Evolutionary conservation across 2,113 vertebrate species (phyloP), one percentile per base, ranked within the genome.

Genomic region (Orycteropus afer): DNA sequence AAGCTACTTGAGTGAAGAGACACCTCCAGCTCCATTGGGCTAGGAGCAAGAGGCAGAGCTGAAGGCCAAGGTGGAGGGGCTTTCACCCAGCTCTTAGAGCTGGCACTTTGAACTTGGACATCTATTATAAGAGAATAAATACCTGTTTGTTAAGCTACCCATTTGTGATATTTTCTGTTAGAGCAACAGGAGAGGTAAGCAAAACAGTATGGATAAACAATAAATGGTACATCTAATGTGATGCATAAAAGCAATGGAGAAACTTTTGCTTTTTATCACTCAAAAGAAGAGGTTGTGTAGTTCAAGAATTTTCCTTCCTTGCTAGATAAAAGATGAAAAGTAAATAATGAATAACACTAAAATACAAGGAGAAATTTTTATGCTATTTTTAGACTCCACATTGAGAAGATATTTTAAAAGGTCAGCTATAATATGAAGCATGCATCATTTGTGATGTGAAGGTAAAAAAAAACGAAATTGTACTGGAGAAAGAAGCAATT

Each of bases 321-420:
- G 20, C 59, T 7, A 55, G 51, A 55, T 10, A 45, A 40, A 81
- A 93, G 82, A n/a, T 74, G 40, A 80, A 67, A 73, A 94, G 15
- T 40, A 63, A 34, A 69, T 61, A 34, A 57, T 32, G 69, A 49
- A 69, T 23, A 57, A 84, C 49, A 82, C 74, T 90, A 94, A 96
- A 92, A 37, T 14, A 17, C 88, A 78, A 91, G 40, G 40, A 63
- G 65, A 94, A 94, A 79, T 40, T 12, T 25, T 51, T 82, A 23
- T 55, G 47, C 67, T 96, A 63, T 93, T 89, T 95, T 90, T 67
- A 92, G 78, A 47, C 53, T 88, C 49, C 7, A 18, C 74, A 81
- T 88, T 90, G 82, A 92, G 78, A 95, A 59, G 42, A 6, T 76
- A 63, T 89, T 93, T 93, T 92, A 42, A 93, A 97, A 96, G 82